A percentile compares a stretch with the other conserved stretches of the same genome.
Conservation (phyloP, 2,797 vertebrate genomes). For the Trematomus bernacchii region DNA sequence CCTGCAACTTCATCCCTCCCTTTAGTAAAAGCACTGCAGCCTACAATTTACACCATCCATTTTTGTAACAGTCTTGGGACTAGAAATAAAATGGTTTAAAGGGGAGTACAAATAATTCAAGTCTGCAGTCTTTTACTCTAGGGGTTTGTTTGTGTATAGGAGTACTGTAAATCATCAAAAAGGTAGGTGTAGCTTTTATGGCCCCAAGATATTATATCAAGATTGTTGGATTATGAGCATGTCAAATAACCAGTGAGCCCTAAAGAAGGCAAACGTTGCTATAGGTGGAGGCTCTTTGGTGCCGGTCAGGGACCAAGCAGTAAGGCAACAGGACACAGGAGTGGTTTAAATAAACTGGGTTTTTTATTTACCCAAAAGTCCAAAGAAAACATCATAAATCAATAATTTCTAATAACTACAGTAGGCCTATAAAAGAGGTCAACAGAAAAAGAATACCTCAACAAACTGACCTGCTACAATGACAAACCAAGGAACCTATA, state of each 20-base stretch:
- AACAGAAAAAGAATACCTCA: no score
- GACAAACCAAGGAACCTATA: no score
- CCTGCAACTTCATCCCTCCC: no score
- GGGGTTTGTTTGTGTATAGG: neutral
- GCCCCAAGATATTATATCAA: constrained; percentile 6
- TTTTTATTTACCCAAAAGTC: no score
- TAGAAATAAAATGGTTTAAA: neutral
- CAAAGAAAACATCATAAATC: no score
- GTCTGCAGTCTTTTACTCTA: neutral
- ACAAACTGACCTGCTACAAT: no score
- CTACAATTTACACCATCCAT: neutral
- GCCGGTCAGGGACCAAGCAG: no score
- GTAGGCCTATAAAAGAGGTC: no score
- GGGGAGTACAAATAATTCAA: neutral
- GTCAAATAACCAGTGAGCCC: neutral
- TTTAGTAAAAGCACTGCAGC: no score
- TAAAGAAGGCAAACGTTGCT: neutral
- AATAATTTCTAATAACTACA: no score
- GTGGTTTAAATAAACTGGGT: no score
- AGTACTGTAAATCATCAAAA: neutral
- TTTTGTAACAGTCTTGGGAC: neutral
- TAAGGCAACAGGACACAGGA: no score
- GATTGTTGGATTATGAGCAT: constrained; percentile 2
- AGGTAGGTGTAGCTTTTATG: neutral
- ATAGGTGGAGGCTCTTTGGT: neutral